Percentiles rank a stretch among this genome's conserved stretches.
Evolutionary conservation across 2,797 vertebrate species (phyloP).

Genomic region (Vipera latastei): DNA sequence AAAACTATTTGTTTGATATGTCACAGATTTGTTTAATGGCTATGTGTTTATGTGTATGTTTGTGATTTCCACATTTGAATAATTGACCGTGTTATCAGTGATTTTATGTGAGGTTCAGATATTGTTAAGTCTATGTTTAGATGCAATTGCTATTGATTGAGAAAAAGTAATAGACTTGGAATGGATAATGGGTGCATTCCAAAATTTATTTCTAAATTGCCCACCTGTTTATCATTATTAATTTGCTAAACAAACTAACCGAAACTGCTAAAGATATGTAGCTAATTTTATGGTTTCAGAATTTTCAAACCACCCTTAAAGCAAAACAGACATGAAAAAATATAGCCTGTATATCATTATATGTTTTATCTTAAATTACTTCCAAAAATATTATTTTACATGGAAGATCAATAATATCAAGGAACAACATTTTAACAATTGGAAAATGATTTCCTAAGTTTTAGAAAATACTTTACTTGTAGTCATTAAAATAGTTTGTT

Average conservation of each 20-base stretch:
- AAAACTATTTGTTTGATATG: conserved; percentile 12
- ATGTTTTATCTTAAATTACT: not conserved
- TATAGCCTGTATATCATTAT: not conserved
- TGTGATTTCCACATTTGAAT: conserved; percentile 16
- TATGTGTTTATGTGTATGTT: not conserved
- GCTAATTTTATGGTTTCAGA: not conserved
- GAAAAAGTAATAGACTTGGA: not conserved
- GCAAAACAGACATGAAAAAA: not conserved
- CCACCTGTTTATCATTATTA: not conserved
- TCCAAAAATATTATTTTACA: not conserved
- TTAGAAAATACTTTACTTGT: not conserved
- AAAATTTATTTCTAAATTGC: not conserved
- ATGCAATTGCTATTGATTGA: not conserved
- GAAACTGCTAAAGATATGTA: not conserved
- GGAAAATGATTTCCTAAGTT: conserved; percentile 17
- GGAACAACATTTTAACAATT: not conserved
- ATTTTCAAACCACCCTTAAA: not conserved
- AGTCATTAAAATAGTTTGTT: not conserved
- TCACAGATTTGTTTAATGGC: not conserved
- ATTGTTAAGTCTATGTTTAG: conserved; percentile 17
- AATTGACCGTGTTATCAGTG: not conserved
- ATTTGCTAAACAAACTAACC: not conserved
- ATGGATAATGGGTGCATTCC: not conserved
- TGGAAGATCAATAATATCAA: not conserved
- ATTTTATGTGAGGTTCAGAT: conserved; percentile 11